Base-by-base conservation (phyloP, 2,113 vertebrate species). In the Leiothrix lutea region DNA sequence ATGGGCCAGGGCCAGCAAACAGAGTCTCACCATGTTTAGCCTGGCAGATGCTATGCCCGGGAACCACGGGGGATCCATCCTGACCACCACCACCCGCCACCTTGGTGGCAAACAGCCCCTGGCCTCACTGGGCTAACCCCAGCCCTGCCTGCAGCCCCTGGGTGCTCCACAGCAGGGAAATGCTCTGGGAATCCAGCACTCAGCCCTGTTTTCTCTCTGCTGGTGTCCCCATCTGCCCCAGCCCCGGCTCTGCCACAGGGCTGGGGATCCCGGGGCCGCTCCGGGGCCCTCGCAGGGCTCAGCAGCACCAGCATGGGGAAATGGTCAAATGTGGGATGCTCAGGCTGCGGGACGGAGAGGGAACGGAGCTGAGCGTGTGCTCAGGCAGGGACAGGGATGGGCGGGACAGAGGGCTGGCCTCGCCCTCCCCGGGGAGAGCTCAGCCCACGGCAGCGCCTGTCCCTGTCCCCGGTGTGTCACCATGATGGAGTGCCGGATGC, bases 401-500 rank as follows among this genome's bases (percentile, higher is more conserved):
- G 9, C 0, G 14, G 67, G 51, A 50, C 45, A 18, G 44, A 44
- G 61, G 44, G 73, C 48, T 65, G 53, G 48, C 36, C 51, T 65
- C 1, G 1, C 23, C 38, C 54, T 36, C 60, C 73, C 1, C 12
- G 10, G 13, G 47, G 29, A 29, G 11, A 31, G 56, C 93, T 78
- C 7, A 0, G 72, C 6, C 6, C 18, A 3, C 2, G 2, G 56
- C 48, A 8, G 64, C 5, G 6, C 40, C 12, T 5, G 42, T 78
- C 18, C 84, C 87, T 92, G 87, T 94, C 97, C 97, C 97, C 78
- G 36, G 90, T 31, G 57, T 98, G 98, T 98, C 98, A 98, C 64
- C 12, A 80, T 98, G 98, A 98, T 98, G 92, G 98, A 98, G 97
- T 97, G 95, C 95, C 47, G 89, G 96, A 97, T 96, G 97, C 91